Percentiles rank a stretch among this genome's conserved stretches.
Evolutionary conservation across 2,888 invertebrate species (phyloP).

Genomic region (Apoda limacodes): DNA sequence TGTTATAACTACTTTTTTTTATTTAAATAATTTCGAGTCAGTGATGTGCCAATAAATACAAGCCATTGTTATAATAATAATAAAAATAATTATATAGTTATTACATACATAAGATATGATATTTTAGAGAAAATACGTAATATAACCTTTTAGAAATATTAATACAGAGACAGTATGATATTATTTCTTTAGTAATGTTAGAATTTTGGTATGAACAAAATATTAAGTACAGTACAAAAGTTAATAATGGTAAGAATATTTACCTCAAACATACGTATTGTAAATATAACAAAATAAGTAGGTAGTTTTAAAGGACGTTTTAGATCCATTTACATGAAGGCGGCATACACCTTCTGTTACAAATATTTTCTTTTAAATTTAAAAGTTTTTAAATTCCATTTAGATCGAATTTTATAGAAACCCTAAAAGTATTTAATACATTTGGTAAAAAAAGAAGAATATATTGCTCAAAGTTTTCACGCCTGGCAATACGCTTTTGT

Average conservation of each 20-base stretch:
- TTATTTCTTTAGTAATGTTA: constrained; percentile 28
- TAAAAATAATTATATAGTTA: constrained; percentile 46
- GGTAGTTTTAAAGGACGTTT: constrained; percentile 32
- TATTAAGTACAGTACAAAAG: constrained; percentile 33
- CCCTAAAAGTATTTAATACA: constrained; percentile 3
- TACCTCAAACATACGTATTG: constrained; percentile 66
- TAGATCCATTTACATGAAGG: too few species aligned
- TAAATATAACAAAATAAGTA: constrained; percentile 45
- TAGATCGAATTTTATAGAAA: constrained; percentile 5
- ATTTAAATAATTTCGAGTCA: constrained; percentile 31
- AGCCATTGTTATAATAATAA: constrained; percentile 42
- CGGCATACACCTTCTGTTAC: too few species aligned
- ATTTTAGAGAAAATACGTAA: constrained; percentile 30
- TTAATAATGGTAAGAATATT: constrained; percentile 29
- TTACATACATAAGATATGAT: constrained; percentile 54
- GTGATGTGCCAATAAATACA: constrained; percentile 55
- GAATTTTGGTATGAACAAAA: constrained; percentile 17
- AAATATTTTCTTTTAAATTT: too few species aligned
- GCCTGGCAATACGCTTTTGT: too few species aligned
- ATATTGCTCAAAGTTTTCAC: constrained; percentile 5
- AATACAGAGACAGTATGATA: constrained; percentile 40
- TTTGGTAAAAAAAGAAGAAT: background rate
- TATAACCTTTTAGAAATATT: constrained; percentile 22
- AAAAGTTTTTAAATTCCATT: too few species aligned
- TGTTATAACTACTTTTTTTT: constrained; percentile 13